Evolutionary conservation across 2,888 invertebrate genomes (phyloP), one percentile per base, ranked within the genome.

Genomic region (Blastobasis adustella): DNA sequence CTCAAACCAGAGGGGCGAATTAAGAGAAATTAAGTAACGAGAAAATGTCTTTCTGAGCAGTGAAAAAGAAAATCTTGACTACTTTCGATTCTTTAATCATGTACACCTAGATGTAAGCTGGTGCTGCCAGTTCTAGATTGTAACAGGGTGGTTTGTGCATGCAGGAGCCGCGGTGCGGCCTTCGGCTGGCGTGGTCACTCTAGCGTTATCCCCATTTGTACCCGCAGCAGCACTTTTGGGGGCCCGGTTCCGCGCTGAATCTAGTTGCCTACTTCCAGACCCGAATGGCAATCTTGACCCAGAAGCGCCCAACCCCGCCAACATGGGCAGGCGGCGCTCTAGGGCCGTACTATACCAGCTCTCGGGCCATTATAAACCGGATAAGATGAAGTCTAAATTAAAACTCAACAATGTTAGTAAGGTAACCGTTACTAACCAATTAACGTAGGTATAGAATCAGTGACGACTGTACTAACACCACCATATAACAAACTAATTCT

Each of bases 311-410:
- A 94, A 95, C 64, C 93, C 95, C 67, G 93, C 95, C 71, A 96
- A 96, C 90, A 97, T 97, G 90, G 96, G 96, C 66, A 90, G 98
- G 63, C 91, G 98, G 72, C 92, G 98, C 71, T 97, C 97, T 77
- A 91, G 98, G 74, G 98, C 98, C 45, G 98, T 98, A 54, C 93
- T 98, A 58, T 98, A 98, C 89, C 98, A 98, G 89, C 92, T 98
- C 68, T 98, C 97, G 66, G 98, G 98, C 59, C 98, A 98, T 87
- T 98, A 98, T 89, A 97, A 96, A 81, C 96, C 96, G 75, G 97
- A 97, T 84, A 96, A 96, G 80, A 93, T 93, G 88, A 96, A 98
- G 90, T 94, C 94, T 63, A 98, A 98, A 90, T 91, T 97, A 71
- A 97, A 97, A 90, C 91, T 98, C 67, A 97, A 97, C 87, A 98